These are phyloP conservation scores for Maniola jurtina DNA, from an alignment of 1,140 invertebrate species.

Conservation along the genomic window DNA sequence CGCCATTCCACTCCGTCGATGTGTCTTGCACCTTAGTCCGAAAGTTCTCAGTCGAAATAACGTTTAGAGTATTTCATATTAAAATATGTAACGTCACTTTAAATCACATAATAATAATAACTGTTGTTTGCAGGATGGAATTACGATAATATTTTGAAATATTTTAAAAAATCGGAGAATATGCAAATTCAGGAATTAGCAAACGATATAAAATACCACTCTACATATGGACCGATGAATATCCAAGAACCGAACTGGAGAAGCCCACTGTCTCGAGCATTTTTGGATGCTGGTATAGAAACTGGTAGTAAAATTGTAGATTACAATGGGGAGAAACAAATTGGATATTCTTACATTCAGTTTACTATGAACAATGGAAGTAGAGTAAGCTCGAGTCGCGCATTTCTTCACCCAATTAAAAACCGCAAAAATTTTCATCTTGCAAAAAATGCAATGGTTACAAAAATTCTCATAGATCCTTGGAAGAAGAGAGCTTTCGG, in stretches of 20 bases:
- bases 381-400: conserved; percentile 81
- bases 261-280: conserved; percentile 81
- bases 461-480: conserved; percentile 32
- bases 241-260: conserved; percentile 82
- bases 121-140: conserved; percentile 47
- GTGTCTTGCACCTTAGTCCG: too few relatives aligned
- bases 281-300: conserved; percentile 86
- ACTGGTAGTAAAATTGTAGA: conserved; percentile 82
- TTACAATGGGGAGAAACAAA: conserved; percentile 77
- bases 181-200: conserved; percentile 49
- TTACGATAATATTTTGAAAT: conserved; percentile 86
- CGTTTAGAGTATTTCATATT: too few relatives aligned
- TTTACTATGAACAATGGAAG: conserved; percentile 80
- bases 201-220: conserved; percentile 64
- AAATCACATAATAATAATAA: conserved; percentile 6
- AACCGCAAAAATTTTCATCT: conserved; percentile 33
- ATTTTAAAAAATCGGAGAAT: conserved; percentile 87
- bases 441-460: conserved; percentile 30
- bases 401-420: conserved; percentile 80
- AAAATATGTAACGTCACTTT: neutral
- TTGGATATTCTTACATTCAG: conserved; percentile 75
- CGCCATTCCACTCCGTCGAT: too few relatives aligned
- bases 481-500: conserved; percentile 30
- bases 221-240: conserved; percentile 77
- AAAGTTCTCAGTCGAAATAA: too few relatives aligned